Conservation (phyloP, 2,113 vertebrate species). For the Thalassarche chlororhynchos region DNA sequence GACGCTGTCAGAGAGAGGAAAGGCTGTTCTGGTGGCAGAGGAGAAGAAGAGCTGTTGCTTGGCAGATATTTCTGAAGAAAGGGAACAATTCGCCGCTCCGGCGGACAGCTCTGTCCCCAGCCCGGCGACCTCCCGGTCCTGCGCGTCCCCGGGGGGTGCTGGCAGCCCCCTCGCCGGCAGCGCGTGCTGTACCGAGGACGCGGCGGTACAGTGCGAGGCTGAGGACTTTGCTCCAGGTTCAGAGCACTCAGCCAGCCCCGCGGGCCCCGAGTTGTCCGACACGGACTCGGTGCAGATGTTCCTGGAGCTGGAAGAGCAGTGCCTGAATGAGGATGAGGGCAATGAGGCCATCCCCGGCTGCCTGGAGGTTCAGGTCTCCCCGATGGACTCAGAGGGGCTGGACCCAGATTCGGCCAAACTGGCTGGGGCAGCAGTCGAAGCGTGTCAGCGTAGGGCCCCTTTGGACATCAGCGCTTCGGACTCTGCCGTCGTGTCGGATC, state of each 20-base stretch:
- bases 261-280: conserved; percentile 70
- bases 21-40: conserved; percentile 70
- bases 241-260: neutral
- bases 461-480: conserved; percentile 54
- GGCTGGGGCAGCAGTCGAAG: neutral
- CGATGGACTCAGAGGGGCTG: neutral
- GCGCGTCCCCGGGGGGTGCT: neutral
- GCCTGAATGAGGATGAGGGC: conserved; percentile 75
- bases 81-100: neutral
- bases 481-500: conserved; percentile 48
- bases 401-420: conserved; percentile 27
- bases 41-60: conserved; percentile 67
- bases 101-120: neutral
- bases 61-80: conserved; percentile 71
- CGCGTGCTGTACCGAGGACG: neutral
- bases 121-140: neutral
- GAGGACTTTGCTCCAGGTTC: conserved; percentile 9
- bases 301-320: conserved; percentile 92
- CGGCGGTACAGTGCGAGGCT: neutral
- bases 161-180: neutral
- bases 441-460: neutral
- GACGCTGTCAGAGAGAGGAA: conserved; percentile 81
- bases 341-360: conserved; percentile 27
- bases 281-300: conserved; percentile 94
- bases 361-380: conserved; percentile 32